phyloP scores from a whole-genome alignment of 1,140 invertebrate genomes.

The Mya arenaria region DNA sequence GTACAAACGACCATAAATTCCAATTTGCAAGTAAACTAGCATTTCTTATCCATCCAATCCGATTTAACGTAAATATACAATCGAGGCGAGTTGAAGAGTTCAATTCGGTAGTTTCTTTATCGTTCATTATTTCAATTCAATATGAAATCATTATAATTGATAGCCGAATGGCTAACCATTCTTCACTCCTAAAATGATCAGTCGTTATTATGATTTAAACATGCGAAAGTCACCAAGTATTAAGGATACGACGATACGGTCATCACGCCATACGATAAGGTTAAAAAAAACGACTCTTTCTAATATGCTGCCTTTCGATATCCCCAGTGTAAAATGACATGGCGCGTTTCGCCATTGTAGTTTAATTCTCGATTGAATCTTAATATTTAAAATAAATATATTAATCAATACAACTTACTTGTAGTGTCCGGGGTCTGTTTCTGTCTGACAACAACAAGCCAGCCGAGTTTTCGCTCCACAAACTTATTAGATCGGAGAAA shows the following conservation, averaged over 20 bases:
- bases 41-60: too few relatives aligned
- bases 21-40: too few relatives aligned
- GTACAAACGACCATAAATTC: too few relatives aligned
- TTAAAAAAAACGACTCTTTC: background rate
- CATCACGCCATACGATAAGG: background rate
- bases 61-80: background rate
- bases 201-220: too few relatives aligned
- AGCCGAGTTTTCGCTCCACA: constrained; percentile 69
- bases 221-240: too few relatives aligned
- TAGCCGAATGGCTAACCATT: too few relatives aligned
- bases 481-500: constrained; percentile 57
- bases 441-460: constrained; percentile 30
- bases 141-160: too few relatives aligned
- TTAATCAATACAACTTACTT: constrained; percentile 13
- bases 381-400: background rate
- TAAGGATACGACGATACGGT: too few relatives aligned
- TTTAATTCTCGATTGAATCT: background rate
- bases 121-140: too few relatives aligned
- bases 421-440: constrained; percentile 66
- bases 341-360: background rate
- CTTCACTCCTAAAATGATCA: too few relatives aligned
- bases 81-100: too few relatives aligned
- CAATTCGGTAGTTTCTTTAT: too few relatives aligned
- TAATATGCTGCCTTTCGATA: background rate
- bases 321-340: background rate